Base-by-base conservation (phyloP, 2,888 invertebrate genomes). In the Dugesia japonica region DNA sequence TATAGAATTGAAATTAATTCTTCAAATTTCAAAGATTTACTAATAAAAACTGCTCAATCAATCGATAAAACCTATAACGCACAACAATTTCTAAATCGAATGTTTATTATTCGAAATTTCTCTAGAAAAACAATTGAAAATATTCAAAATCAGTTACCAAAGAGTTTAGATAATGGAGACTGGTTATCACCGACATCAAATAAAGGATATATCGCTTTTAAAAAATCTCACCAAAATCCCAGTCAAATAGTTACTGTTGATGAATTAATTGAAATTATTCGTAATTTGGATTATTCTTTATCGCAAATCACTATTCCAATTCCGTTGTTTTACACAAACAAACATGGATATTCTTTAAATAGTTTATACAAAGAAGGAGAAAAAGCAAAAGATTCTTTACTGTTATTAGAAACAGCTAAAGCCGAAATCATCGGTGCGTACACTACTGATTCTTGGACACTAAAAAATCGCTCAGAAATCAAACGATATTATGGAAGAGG, bases 401-500 rank as follows among this genome's bases (percentile, higher is more conserved):
- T 75, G 26, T 17, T 75, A 13, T 17, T 75, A 9, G 23, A 42
- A 15, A 75, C 56, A 17, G 42, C 42, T 1, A 42, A 75, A n/a
- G 27, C n/a, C 26, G 75, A 75, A 27, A n/a, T 75, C 13, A 42
- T 75, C 28, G 75, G 75, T 4, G 75, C 75, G 7, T 75, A 23
- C 20, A 75, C 26, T 75, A 27, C 71, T 71, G 75, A 42, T 42
- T 17, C 75, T 74, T 75, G 75, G 75, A 71, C 72, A 7, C n/a
- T 28, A 26, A 28, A 27, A 72, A 72, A 72, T n/a, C 27, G 75
- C 1, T 23, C 56, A 1, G 26, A 75, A 27, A 7, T n/a, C 15
- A 71, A 26, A 17, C 23, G 42, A 1, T 75, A 27, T 56, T 75
- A 42, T 26, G 75, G 75, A 4, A 4, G 27, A 23, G 75, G 75